Evolutionary conservation across 2,888 invertebrate species (phyloP).

Genomic region (Amblyteles armatorius): DNA sequence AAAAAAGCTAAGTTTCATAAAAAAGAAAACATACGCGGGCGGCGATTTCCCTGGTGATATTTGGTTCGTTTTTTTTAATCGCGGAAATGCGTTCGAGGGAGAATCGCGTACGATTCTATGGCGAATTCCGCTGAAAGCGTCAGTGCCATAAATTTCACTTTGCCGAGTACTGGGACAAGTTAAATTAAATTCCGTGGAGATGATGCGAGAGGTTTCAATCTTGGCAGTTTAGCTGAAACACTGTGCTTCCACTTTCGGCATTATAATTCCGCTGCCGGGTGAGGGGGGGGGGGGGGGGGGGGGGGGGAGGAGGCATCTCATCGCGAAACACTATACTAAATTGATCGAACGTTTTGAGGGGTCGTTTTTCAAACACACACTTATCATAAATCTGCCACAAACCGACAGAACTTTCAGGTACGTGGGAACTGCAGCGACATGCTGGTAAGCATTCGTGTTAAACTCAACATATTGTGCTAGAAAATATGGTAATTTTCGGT

Average conservation of each 20-base stretch:
- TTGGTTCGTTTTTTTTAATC: slow-evolving; percentile 22
- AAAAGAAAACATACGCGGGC: slow-evolving; percentile 1
- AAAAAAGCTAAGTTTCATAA: neutral
- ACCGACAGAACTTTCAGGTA: too few species aligned
- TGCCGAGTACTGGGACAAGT: slow-evolving; percentile 25
- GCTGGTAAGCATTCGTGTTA: too few species aligned
- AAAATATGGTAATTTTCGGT: too few species aligned
- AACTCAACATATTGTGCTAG: too few species aligned
- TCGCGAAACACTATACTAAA: slow-evolving; percentile 7
- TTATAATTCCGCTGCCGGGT: neutral
- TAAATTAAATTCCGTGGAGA: slow-evolving; percentile 46
- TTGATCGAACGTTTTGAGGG: neutral
- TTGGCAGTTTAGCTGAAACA: slow-evolving; percentile 41
- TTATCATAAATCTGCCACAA: too few species aligned
- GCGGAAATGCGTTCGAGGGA: neutral
- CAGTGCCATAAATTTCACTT: slow-evolving; percentile 50
- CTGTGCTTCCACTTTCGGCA: neutral
- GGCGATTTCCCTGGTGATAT: slow-evolving; percentile 30
- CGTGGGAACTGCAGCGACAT: too few species aligned
- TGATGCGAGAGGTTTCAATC: slow-evolving; percentile 52
- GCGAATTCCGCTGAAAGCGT: slow-evolving; percentile 26
- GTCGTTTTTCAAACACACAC: neutral
- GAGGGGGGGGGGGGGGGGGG: too few species aligned
- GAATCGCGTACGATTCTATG: neutral
- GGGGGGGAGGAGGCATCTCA: neutral